Evolutionary conservation across 1,140 invertebrate genomes (phyloP).

Genomic region (Eumeta japonica): DNA sequence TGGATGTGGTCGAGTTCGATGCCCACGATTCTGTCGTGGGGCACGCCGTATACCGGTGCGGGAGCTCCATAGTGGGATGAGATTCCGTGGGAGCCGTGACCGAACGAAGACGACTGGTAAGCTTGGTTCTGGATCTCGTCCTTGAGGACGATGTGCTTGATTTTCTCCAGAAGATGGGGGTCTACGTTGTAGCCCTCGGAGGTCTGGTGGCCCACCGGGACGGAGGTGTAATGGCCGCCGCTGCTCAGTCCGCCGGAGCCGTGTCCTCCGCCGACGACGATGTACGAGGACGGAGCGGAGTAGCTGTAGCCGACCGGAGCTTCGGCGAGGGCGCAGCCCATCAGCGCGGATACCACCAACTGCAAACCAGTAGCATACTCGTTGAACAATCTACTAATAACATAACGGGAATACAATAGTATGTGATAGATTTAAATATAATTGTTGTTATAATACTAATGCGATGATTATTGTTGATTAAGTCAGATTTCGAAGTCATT

Average conservation of each 20-base stretch:
- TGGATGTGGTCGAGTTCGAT: conserved; percentile 65
- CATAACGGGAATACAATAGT: neutral
- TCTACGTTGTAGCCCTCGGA: conserved; percentile 78
- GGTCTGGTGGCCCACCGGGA: conserved; percentile 70
- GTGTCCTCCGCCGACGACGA: conserved; percentile 31
- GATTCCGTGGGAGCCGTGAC: conserved; percentile 49
- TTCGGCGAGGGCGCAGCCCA: conserved; percentile 50
- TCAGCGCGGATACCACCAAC: conserved; percentile 45
- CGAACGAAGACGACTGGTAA: conserved; percentile 39
- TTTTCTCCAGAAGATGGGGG: conserved; percentile 73
- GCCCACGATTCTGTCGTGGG: conserved; percentile 61
- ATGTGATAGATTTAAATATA: neutral
- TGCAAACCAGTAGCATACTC: conserved; percentile 22
- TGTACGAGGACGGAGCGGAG: conserved; percentile 13
- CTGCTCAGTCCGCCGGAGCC: conserved; percentile 55
- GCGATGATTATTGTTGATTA: neutral
- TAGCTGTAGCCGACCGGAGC: conserved; percentile 31
- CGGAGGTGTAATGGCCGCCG: conserved; percentile 71
- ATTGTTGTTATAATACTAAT: neutral
- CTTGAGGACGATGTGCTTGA: conserved; percentile 76
- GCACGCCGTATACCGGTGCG: conserved; percentile 59
- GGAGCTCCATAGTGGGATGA: conserved; percentile 61
- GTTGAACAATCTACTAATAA: conserved; percentile 5
- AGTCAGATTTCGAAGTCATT: neutral
- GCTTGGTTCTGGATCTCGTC: conserved; percentile 68